Conservation (phyloP, 2,113 vertebrate genomes). For the Andinoacara biseriatus region DNA sequence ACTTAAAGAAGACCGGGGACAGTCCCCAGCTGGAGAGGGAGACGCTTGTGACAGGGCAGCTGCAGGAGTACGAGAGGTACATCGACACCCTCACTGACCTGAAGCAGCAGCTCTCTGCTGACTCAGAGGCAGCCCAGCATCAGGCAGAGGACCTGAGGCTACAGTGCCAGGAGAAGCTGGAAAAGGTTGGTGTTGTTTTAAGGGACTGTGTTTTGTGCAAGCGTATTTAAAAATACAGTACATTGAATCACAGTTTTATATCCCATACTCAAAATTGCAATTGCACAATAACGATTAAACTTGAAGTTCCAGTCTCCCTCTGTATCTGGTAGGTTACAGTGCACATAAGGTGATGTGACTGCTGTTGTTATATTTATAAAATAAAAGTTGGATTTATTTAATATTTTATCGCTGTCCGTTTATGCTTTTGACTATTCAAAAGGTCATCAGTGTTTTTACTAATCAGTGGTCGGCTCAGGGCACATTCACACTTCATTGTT, state of each 20-base stretch:
- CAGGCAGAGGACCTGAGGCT: conserved; percentile 59
- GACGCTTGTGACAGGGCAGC: conserved; percentile 24
- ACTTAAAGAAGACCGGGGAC: conserved; percentile 70
- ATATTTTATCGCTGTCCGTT: background rate
- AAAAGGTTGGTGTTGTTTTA: conserved; percentile 48
- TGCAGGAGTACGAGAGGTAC: conserved; percentile 71
- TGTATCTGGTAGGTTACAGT: background rate
- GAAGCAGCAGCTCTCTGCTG: conserved; percentile 33
- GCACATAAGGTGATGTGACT: background rate
- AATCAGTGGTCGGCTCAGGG: background rate
- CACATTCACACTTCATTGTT: background rate
- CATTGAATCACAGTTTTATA: background rate
- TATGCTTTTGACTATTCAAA: background rate
- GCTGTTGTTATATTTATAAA: background rate
- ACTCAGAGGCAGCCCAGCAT: conserved; percentile 50
- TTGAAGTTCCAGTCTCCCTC: background rate
- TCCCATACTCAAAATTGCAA: background rate
- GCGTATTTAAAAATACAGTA: background rate
- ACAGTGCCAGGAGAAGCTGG: conserved; percentile 61
- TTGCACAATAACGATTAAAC: background rate
- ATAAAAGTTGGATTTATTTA: background rate
- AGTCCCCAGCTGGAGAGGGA: conserved; percentile 30
- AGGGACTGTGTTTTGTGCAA: background rate
- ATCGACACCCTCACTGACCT: conserved; percentile 72
- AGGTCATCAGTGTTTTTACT: background rate